Evolutionary conservation across 2,113 vertebrate species (phyloP).

Genomic region (Echinops telfairi): DNA sequence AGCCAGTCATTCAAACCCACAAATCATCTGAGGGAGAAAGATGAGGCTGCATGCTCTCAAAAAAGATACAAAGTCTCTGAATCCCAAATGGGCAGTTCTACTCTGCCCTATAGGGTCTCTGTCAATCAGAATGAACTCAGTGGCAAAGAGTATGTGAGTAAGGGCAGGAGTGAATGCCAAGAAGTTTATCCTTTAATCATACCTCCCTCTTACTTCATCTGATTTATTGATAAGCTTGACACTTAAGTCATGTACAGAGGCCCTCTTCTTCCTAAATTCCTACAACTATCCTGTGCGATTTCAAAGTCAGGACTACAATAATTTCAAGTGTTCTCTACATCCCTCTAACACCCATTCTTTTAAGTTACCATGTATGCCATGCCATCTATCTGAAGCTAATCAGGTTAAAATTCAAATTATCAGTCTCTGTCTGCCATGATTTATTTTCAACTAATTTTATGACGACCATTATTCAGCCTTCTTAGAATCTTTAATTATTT

Average conservation of each 20-base stretch:
- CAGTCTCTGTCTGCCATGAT: background rate
- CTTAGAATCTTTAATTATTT: background rate
- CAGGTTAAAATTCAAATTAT: background rate
- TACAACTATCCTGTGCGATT: background rate
- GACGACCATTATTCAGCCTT: background rate
- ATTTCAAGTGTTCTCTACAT: background rate
- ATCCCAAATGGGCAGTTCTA: too few relatives aligned
- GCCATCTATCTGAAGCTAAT: background rate
- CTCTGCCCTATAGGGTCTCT: too few relatives aligned
- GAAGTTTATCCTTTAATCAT: background rate
- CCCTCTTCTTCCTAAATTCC: background rate
- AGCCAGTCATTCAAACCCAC: too few relatives aligned
- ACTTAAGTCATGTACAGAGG: background rate
- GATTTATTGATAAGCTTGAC: background rate
- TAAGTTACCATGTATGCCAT: background rate
- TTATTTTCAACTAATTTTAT: constrained; percentile 13
- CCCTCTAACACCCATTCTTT: background rate
- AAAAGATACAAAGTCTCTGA: too few relatives aligned
- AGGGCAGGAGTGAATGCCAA: too few relatives aligned
- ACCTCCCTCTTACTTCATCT: too few relatives aligned
- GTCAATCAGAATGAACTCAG: too few relatives aligned
- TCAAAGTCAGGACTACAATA: background rate
- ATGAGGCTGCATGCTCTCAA: too few relatives aligned
- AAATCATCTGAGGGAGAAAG: too few relatives aligned
- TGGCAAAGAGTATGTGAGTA: too few relatives aligned